Percentiles rank a stretch among this genome's conserved stretches.
Evolutionary conservation across 1,140 invertebrate species (phyloP).

Genomic region (Lasioglossum albipes): DNA sequence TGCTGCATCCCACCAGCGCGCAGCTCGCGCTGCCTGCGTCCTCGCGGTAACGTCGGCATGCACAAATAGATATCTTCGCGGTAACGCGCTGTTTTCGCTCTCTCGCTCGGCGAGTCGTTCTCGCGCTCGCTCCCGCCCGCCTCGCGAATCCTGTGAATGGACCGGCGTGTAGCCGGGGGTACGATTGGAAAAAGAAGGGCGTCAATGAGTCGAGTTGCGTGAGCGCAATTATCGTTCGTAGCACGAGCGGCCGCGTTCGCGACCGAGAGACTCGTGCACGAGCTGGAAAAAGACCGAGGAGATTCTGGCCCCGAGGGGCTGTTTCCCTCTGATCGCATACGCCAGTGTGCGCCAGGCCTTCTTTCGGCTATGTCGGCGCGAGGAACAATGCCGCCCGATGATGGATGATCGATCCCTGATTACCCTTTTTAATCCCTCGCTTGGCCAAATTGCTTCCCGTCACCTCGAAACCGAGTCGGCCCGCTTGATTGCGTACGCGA

Average conservation of each 20-base stretch:
- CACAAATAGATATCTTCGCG: slow-evolving; percentile 66
- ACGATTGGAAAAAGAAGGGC: slow-evolving; percentile 57
- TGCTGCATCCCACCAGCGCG: neutral
- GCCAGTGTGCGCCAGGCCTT: neutral
- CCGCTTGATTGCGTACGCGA: neutral
- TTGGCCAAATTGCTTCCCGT: neutral
- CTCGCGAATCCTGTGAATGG: slow-evolving; percentile 69
- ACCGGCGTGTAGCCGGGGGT: slow-evolving; percentile 47
- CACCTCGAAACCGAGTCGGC: neutral
- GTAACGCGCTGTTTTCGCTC: slow-evolving; percentile 2
- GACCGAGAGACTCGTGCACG: neutral
- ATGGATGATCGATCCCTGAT: slow-evolving; percentile 17
- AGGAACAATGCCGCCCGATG: neutral
- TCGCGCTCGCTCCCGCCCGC: neutral
- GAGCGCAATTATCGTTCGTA: slow-evolving; percentile 69
- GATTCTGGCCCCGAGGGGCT: neutral
- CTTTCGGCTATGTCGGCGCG: neutral
- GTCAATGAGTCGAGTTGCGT: slow-evolving; percentile 71
- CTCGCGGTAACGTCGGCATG: slow-evolving; percentile 58
- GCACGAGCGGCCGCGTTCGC: slow-evolving; percentile 33
- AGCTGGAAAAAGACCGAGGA: neutral
- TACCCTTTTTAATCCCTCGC: neutral
- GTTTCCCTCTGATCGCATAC: neutral
- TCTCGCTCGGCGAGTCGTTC: neutral
- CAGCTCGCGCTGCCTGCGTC: slow-evolving; percentile 23